A percentile compares a stretch with the other conserved stretches of the same genome.
phyloP scores from a whole-genome alignment of 2,797 vertebrate species.

The Enteromius argenteus region DNA sequence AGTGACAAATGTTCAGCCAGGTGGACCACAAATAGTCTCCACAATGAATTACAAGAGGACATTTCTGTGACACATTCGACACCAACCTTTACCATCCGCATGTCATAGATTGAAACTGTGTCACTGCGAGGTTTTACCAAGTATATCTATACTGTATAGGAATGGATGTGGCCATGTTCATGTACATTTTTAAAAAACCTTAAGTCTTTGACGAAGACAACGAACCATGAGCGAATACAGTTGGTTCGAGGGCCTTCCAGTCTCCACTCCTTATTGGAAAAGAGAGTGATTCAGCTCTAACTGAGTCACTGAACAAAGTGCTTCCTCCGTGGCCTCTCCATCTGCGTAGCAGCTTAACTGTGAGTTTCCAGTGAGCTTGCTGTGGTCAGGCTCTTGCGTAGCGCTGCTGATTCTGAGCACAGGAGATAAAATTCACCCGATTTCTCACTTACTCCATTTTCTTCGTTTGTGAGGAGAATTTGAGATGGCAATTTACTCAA shows the following conservation, averaged over 20 bases:
- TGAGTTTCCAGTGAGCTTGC: conserved; percentile 57
- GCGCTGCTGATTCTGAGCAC: background rate
- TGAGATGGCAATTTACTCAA: conserved; percentile 37
- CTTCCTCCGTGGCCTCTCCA: conserved; percentile 42
- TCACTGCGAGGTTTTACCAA: background rate
- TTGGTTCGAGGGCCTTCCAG: conserved; percentile 1
- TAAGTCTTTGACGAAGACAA: background rate
- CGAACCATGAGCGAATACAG: background rate
- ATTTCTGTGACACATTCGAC: background rate
- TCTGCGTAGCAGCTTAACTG: conserved; percentile 36
- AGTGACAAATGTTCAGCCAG: background rate
- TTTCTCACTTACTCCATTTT: conserved; percentile 31
- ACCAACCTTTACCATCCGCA: background rate
- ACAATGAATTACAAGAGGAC: background rate
- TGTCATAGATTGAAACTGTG: conserved; percentile 9
- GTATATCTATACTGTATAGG: too few relatives aligned
- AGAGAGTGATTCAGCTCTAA: conserved; percentile 20
- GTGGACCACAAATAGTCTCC: background rate
- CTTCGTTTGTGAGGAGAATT: conserved; percentile 13
- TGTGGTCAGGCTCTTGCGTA: conserved; percentile 52
- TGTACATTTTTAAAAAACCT: background rate
- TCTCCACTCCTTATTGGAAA: conserved; percentile 39
- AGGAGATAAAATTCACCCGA: conserved; percentile 22
- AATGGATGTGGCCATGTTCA: background rate
- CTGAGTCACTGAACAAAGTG: conserved; percentile 49